phyloP scores from a whole-genome alignment of 2,888 invertebrate genomes.

The Euclidia mi region DNA sequence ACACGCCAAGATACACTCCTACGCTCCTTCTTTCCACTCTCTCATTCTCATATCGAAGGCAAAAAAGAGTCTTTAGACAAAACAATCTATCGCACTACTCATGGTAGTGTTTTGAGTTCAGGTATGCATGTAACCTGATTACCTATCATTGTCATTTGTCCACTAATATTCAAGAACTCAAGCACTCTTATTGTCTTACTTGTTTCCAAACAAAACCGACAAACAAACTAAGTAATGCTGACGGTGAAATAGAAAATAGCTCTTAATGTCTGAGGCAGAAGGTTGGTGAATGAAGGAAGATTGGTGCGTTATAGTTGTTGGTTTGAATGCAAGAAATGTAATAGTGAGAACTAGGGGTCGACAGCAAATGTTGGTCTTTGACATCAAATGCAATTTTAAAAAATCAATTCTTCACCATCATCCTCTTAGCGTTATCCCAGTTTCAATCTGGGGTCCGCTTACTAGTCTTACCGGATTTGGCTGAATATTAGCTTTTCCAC shows the following conservation, averaged over 20 bases:
- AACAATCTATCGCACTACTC: slow-evolving; percentile 13
- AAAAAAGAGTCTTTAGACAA: slow-evolving; percentile 15
- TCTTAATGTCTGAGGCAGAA: slow-evolving; percentile 5
- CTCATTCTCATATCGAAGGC: too few relatives aligned
- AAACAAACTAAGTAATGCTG: slow-evolving; percentile 25
- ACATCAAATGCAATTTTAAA: not conserved
- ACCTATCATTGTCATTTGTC: slow-evolving; percentile 59
- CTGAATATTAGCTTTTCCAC: too few relatives aligned
- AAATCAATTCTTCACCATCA: too few relatives aligned
- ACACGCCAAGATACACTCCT: too few relatives aligned
- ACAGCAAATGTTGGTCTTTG: slow-evolving; percentile 16
- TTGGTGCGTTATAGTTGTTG: slow-evolving; percentile 14
- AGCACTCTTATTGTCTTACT: slow-evolving; percentile 55
- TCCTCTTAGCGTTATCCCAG: too few relatives aligned
- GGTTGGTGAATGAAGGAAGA: not conserved
- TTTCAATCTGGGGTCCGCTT: too few relatives aligned
- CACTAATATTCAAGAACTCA: slow-evolving; percentile 50
- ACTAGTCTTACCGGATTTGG: too few relatives aligned
- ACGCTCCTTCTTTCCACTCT: too few relatives aligned
- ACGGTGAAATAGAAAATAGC: slow-evolving; percentile 8
- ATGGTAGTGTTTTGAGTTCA: slow-evolving; percentile 37
- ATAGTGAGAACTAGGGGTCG: slow-evolving; percentile 50
- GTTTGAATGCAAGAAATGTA: slow-evolving; percentile 56
- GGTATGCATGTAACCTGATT: slow-evolving; percentile 54
- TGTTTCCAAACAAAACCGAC: slow-evolving; percentile 55